phyloP scores from a whole-genome alignment of 1,140 invertebrate species.

The Leptopilina clavipes region DNA sequence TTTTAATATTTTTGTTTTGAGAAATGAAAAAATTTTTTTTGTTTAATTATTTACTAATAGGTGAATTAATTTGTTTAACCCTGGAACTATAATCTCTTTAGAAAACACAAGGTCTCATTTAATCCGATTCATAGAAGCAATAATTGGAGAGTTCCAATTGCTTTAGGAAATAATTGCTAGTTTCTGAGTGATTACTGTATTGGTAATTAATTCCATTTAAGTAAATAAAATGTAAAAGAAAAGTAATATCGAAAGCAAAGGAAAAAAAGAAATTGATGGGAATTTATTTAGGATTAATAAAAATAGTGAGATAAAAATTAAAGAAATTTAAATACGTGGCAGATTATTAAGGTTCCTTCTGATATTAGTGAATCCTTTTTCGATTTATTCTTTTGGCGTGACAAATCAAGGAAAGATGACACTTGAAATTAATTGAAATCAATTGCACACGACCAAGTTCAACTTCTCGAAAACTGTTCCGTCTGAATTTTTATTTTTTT shows the following conservation, averaged over 20 bases:
- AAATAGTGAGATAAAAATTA: neutral
- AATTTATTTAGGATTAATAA: neutral
- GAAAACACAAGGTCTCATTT: neutral
- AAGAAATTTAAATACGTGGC: too few relatives aligned
- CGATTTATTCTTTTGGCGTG: neutral
- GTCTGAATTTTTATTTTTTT: neutral
- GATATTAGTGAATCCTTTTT: neutral
- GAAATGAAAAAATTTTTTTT: too few relatives aligned
- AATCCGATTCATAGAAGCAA: constrained; percentile 3
- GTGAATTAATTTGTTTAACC: too few relatives aligned
- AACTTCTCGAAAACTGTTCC: neutral
- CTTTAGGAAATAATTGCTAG: neutral
- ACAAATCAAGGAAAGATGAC: neutral
- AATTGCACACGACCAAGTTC: constrained; percentile 5
- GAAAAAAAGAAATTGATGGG: neutral
- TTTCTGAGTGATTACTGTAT: neutral
- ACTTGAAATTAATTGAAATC: constrained; percentile 32
- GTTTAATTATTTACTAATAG: too few relatives aligned
- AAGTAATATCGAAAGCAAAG: neutral
- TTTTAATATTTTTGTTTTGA: too few relatives aligned
- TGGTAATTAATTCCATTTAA: neutral
- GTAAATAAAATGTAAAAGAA: neutral
- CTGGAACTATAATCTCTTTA: neutral
- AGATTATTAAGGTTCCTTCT: neutral
- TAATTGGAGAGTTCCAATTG: neutral